Conservation (phyloP, 2,113 vertebrate genomes). For the Siniperca knerii region DNA sequence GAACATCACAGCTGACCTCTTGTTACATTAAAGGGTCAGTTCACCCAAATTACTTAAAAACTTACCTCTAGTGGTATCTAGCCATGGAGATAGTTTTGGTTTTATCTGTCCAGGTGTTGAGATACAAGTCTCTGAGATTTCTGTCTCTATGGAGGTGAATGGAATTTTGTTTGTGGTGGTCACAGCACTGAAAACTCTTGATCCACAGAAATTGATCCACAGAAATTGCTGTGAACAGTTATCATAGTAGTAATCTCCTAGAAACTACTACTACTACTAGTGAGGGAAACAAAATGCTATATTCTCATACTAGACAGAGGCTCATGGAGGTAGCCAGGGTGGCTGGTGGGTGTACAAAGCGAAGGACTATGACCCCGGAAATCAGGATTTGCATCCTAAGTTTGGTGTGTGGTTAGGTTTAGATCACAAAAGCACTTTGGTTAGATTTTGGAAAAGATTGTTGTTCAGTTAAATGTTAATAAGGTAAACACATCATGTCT, state of each 20-base stretch:
- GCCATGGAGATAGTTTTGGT: neutral
- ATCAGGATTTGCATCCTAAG: neutral
- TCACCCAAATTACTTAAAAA: neutral
- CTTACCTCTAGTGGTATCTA: neutral
- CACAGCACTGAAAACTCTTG: neutral
- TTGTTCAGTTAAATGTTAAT: neutral
- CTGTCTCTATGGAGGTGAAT: neutral
- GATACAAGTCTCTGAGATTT: neutral
- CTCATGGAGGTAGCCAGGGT: neutral
- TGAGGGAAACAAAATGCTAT: neutral
- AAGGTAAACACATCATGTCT: neutral
- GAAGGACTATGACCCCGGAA: neutral
- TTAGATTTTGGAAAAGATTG: neutral
- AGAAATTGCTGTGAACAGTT: neutral
- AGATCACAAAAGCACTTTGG: neutral
- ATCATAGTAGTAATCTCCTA: neutral
- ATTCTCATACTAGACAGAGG: neutral
- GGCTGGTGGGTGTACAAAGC: neutral
- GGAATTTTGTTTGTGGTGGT: neutral
- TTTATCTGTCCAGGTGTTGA: neutral
- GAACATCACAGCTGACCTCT: neutral
- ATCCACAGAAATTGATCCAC: neutral
- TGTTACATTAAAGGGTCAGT: conserved; percentile 34
- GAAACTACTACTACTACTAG: neutral
- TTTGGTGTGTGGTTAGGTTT: neutral